These are phyloP conservation scores for Carassius gibelio DNA, from an alignment of 2,113 vertebrate species.

Conservation along the genomic window DNA sequence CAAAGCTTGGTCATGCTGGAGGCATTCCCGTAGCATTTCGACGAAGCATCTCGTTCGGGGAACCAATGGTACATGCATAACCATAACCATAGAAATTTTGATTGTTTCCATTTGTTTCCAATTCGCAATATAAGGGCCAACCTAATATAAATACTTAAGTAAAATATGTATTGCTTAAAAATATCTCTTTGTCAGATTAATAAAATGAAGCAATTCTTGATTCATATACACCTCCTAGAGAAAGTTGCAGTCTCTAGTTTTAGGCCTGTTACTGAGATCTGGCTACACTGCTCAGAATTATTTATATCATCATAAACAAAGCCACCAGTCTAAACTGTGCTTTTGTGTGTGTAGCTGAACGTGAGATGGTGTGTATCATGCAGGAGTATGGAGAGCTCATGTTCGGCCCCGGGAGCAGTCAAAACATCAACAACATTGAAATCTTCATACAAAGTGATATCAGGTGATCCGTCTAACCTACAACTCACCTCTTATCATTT, in stretches of 20 bases:
- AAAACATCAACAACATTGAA: conserved; percentile 48
- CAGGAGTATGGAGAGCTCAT: conserved; percentile 53
- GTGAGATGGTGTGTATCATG: conserved; percentile 43
- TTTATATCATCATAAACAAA: conserved; percentile 8
- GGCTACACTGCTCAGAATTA: conserved; percentile 11
- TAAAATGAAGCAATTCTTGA: not conserved
- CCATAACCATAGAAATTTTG: too few relatives aligned
- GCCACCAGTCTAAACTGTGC: not conserved
- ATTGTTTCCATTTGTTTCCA: too few relatives aligned
- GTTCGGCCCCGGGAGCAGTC: conserved; percentile 51
- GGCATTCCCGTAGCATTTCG: too few relatives aligned
- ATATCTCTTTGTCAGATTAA: not conserved
- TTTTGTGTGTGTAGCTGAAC: conserved; percentile 30
- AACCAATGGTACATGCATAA: too few relatives aligned
- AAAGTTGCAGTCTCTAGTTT: not conserved
- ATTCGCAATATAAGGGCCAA: too few relatives aligned
- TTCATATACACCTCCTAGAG: not conserved
- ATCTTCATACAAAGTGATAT: conserved; percentile 50
- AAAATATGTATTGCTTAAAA: not conserved
- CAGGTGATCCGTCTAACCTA: conserved; percentile 16
- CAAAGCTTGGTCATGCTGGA: too few relatives aligned
- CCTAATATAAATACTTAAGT: not conserved
- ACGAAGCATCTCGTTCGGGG: too few relatives aligned
- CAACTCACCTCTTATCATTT: not conserved
- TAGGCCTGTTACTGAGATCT: not conserved